A percentile compares a stretch with the other conserved stretches of the same genome.
phyloP scores from a whole-genome alignment of 2,797 vertebrate genomes.

The Halcyon badia region DNA sequence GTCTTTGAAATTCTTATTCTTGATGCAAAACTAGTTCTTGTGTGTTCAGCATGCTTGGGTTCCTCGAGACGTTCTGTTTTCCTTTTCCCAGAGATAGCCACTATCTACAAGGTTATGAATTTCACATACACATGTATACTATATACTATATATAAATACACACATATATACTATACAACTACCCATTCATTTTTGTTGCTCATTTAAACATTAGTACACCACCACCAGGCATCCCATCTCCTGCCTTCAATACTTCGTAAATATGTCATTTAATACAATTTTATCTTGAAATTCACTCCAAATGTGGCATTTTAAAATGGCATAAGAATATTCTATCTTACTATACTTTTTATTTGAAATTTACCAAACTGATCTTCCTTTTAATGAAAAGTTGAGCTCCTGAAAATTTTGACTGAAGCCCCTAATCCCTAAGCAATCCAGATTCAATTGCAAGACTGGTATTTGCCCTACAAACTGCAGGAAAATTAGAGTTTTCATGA shows the following conservation, averaged over 20 bases:
- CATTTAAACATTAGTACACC: too few relatives aligned
- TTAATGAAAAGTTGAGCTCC: slow-evolving; percentile 72
- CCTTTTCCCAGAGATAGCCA: too few relatives aligned
- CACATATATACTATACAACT: too few relatives aligned
- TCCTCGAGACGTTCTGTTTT: too few relatives aligned
- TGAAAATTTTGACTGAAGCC: slow-evolving; percentile 88
- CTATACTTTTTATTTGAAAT: background rate
- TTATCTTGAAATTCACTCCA: background rate
- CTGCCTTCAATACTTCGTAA: background rate
- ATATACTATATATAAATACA: too few relatives aligned
- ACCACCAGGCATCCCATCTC: too few relatives aligned
- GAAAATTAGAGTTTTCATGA: slow-evolving; percentile 83
- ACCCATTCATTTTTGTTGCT: too few relatives aligned
- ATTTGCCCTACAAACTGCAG: slow-evolving; percentile 79
- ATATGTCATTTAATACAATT: background rate
- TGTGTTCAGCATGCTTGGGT: too few relatives aligned
- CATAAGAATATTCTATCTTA: background rate
- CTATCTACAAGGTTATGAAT: too few relatives aligned
- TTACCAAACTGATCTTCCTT: background rate
- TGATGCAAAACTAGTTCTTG: too few relatives aligned
- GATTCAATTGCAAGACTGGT: slow-evolving; percentile 86
- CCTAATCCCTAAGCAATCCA: slow-evolving; percentile 89
- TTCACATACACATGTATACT: too few relatives aligned
- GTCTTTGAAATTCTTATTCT: too few relatives aligned
- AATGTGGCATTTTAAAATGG: background rate